These are phyloP conservation scores for Coilia nasus DNA, from an alignment of 2,797 vertebrate genomes.

Conservation along the genomic window DNA sequence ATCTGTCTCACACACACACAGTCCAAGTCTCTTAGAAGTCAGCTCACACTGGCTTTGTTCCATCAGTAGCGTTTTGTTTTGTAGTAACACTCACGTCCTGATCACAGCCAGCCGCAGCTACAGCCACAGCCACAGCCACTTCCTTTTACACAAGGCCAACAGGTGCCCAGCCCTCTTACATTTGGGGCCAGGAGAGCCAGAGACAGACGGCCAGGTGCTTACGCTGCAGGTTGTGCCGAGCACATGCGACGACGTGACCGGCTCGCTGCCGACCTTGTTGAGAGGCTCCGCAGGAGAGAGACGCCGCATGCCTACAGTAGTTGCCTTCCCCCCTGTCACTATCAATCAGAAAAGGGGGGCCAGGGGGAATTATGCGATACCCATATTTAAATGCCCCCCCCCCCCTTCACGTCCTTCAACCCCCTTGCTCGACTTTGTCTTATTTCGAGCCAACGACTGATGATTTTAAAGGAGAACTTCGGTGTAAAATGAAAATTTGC, in stretches of 20 bases:
- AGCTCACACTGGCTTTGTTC: neutral
- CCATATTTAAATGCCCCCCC: neutral
- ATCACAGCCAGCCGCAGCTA: neutral
- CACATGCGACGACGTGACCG: neutral
- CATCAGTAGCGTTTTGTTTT: neutral
- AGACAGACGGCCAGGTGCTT: neutral
- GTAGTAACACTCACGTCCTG: neutral
- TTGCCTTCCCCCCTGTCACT: neutral
- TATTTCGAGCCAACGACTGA: neutral
- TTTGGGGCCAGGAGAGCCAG: neutral
- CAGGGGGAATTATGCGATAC: neutral
- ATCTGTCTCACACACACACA: neutral
- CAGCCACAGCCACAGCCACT: neutral
- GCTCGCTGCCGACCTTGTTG: constrained; percentile 15
- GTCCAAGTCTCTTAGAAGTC: neutral
- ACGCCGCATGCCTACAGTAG: neutral
- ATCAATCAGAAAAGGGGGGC: neutral
- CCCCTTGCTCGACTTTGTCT: neutral
- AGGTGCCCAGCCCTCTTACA: neutral
- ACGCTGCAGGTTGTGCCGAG: neutral
- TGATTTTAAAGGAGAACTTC: too few relatives aligned
- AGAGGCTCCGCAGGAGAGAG: neutral
- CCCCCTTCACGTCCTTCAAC: neutral
- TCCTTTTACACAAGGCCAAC: neutral
- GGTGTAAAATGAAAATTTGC: too few relatives aligned